Evolutionary conservation across 53 echinoderm and acorn worm species (phyloP).

Genomic region (Holothuria leucospilota): DNA sequence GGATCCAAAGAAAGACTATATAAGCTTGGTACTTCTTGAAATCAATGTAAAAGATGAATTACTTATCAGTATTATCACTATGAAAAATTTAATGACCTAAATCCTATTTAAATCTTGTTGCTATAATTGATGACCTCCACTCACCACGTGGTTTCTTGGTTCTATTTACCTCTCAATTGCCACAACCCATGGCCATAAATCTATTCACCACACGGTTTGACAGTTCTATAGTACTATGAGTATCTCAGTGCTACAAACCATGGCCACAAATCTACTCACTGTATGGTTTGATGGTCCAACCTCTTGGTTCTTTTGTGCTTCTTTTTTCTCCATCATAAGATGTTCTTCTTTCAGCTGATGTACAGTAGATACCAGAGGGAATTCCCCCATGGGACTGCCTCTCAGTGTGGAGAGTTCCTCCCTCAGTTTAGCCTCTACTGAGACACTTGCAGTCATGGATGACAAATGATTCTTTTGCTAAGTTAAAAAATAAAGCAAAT

Average conservation of each 20-base stretch:
- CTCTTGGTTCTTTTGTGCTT: not conserved
- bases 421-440: conserved; percentile 46
- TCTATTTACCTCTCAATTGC: conserved; percentile 34
- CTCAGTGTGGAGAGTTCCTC: not conserved
- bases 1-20: too few relatives aligned
- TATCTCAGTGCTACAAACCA: not conserved
- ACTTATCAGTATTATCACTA: too few relatives aligned
- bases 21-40: too few relatives aligned
- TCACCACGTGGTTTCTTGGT: not conserved
- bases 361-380: conserved; percentile 44
- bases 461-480: not conserved
- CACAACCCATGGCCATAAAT: too few relatives aligned
- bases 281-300: too few relatives aligned
- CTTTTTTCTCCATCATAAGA: conserved; percentile 10
- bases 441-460: conserved; percentile 44
- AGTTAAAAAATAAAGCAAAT: not conserved
- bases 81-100: too few relatives aligned
- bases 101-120: too few relatives aligned
- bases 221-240: too few relatives aligned
- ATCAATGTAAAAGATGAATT: too few relatives aligned
- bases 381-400: not conserved
- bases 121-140: too few relatives aligned
- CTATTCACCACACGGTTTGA: too few relatives aligned
- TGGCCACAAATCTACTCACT: not conserved
- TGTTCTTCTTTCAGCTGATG: conserved; percentile 22